Evolutionary conservation across 1,140 invertebrate genomes (phyloP).

Genomic region (Drosophila ananassae): DNA sequence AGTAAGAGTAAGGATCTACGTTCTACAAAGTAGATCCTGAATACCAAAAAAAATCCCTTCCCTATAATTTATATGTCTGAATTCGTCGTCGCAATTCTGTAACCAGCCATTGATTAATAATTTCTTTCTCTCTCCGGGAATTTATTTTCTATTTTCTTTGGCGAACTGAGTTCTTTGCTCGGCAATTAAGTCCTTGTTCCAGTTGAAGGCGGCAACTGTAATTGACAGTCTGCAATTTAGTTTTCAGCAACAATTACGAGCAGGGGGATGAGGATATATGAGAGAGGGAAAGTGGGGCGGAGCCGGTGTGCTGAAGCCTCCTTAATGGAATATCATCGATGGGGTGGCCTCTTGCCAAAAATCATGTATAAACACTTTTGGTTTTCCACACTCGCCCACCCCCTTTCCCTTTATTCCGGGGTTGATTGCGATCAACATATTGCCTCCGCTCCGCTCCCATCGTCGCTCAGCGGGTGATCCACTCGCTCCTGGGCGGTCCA

Average conservation of each 20-base stretch:
- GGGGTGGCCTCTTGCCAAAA: constrained; percentile 32
- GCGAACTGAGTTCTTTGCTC: constrained; percentile 15
- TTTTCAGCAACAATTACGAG: constrained; percentile 32
- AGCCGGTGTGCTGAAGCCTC: constrained; percentile 27
- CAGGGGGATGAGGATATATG: background rate
- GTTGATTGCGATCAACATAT: constrained; percentile 50
- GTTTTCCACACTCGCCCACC: constrained; percentile 36
- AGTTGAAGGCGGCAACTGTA: constrained; percentile 64
- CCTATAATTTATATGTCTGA: background rate
- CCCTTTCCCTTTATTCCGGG: constrained; percentile 1
- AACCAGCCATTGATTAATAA: constrained; percentile 62
- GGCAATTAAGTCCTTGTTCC: constrained; percentile 60
- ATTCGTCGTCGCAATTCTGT: background rate
- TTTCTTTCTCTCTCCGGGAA: constrained; percentile 24
- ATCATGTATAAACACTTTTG: constrained; percentile 43
- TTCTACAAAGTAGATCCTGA: background rate
- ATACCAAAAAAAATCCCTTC: background rate
- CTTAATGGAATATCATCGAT: constrained; percentile 31
- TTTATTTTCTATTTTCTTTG: constrained; percentile 17
- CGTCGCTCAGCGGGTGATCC: constrained; percentile 36
- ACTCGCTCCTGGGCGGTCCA: constrained; percentile 48
- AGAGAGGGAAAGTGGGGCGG: constrained; percentile 38
- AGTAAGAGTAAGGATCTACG: background rate
- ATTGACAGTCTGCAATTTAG: constrained; percentile 70
- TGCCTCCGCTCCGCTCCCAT: constrained; percentile 27